Evolutionary conservation across 2,797 vertebrate genomes (phyloP).

Genomic region (Discoglossus pictus): DNA sequence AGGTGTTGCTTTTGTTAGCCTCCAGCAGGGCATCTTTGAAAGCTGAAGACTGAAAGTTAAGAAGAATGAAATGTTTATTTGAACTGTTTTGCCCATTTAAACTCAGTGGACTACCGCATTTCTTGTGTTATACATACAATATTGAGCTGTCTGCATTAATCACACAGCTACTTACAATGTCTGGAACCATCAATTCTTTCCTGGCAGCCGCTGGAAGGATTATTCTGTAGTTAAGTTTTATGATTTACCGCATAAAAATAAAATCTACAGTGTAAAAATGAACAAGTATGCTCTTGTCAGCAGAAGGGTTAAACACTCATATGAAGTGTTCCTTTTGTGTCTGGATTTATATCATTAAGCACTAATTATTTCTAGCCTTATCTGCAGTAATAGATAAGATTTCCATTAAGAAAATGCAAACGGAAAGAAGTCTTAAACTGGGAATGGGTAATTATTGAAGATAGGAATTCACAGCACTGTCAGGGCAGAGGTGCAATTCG

Average conservation of each 20-base stretch:
- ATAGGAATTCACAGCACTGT: constrained; percentile 25
- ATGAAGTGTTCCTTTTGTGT: constrained; percentile 12
- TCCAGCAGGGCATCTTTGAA: constrained; percentile 30
- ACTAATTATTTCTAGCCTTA: constrained; percentile 65
- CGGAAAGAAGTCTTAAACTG: constrained; percentile 26
- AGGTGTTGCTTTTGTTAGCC: constrained; percentile 42
- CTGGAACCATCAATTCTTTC: constrained; percentile 15
- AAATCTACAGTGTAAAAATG: too few relatives aligned
- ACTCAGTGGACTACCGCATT: constrained; percentile 18
- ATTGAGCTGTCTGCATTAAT: constrained; percentile 34
- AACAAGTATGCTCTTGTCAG: too few relatives aligned
- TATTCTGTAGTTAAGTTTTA: too few relatives aligned
- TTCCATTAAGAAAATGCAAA: constrained; percentile 62
- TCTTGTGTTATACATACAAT: constrained; percentile 11
- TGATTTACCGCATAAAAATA: too few relatives aligned
- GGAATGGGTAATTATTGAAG: constrained; percentile 31
- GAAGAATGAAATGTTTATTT: constrained; percentile 25
- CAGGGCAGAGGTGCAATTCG: background rate
- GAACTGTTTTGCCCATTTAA: constrained; percentile 20
- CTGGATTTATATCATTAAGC: constrained; percentile 39
- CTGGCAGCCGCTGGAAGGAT: background rate
- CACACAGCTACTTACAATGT: constrained; percentile 26
- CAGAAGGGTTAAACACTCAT: constrained; percentile 1
- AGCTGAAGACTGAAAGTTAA: constrained; percentile 25
- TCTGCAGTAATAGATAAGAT: constrained; percentile 60